Conservation (phyloP, 2,888 invertebrate genomes). For the Agrilus mali region DNA sequence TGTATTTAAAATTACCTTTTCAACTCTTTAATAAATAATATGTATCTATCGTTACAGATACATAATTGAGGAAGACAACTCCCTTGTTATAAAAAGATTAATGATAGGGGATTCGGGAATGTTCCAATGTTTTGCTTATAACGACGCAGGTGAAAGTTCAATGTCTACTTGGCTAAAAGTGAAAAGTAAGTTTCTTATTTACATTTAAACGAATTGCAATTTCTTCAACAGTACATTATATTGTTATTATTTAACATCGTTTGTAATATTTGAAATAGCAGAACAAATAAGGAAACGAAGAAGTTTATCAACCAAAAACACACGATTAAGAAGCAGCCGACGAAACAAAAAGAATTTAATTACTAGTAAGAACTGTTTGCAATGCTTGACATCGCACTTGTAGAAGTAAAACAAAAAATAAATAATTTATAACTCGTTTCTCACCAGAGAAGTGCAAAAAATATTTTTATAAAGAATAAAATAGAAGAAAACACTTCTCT, state of each 20-base stretch:
- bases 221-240: no score
- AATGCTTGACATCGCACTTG: no score
- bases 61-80: slow-evolving; percentile 68
- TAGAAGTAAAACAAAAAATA: no score
- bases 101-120: slow-evolving; percentile 81
- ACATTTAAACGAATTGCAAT: not conserved
- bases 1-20: no score
- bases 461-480: no score
- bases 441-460: no score
- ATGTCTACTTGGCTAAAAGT: slow-evolving; percentile 86
- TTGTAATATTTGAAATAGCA: slow-evolving; percentile 5
- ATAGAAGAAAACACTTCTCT: no score
- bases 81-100: slow-evolving; percentile 66
- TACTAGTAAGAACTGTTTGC: no score
- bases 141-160: slow-evolving; percentile 83
- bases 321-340: no score
- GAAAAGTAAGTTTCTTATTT: slow-evolving; percentile 65
- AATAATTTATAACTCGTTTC: no score
- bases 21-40: no score
- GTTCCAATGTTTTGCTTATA: slow-evolving; percentile 88
- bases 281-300: slow-evolving; percentile 17
- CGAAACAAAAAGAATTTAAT: no score
- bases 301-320: slow-evolving; percentile 20
- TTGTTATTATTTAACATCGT: not conserved
- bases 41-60: slow-evolving; percentile 41